These are phyloP conservation scores for Tragulus kanchil DNA, from an alignment of 2,113 vertebrate species.

Conservation along the genomic window DNA sequence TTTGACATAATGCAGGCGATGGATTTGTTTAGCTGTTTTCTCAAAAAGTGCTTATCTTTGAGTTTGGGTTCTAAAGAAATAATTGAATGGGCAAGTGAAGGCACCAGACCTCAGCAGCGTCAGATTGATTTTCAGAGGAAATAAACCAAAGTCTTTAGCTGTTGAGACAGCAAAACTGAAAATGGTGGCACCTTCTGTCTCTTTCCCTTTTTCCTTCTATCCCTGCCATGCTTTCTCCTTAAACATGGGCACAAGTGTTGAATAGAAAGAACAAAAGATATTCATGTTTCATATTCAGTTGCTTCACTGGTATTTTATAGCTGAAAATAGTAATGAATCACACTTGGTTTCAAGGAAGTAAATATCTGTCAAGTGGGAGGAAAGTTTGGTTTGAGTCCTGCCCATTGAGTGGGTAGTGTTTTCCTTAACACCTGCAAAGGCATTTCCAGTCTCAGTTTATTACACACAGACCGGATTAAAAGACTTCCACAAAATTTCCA, in stretches of 20 bases:
- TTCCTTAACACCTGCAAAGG: background rate
- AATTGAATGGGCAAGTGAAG: conserved; percentile 63
- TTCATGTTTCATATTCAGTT: background rate
- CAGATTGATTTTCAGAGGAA: conserved; percentile 53
- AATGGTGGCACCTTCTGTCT: background rate
- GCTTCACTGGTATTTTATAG: background rate
- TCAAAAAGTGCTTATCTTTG: conserved; percentile 57
- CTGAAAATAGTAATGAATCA: conserved; percentile 42
- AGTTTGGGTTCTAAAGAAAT: conserved; percentile 61
- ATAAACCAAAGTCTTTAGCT: background rate
- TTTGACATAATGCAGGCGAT: background rate
- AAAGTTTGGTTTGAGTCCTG: conserved; percentile 36
- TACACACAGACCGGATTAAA: conserved; percentile 19
- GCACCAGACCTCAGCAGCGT: background rate
- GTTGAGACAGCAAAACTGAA: background rate
- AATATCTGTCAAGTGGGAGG: background rate
- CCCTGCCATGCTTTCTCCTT: background rate
- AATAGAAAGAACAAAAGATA: conserved; percentile 18
- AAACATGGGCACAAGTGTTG: background rate
- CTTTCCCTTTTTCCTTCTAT: background rate
- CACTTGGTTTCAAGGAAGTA: conserved; percentile 20
- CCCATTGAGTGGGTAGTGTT: background rate
- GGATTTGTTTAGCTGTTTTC: conserved; percentile 48
- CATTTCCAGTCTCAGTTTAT: background rate
- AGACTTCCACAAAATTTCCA: background rate